A percentile compares a stretch with the other conserved stretches of the same genome.
These are phyloP conservation scores for Montipora efflorescens DNA, from an alignment of 64 coral and sea anemone genomes.

Conservation along the genomic window DNA sequence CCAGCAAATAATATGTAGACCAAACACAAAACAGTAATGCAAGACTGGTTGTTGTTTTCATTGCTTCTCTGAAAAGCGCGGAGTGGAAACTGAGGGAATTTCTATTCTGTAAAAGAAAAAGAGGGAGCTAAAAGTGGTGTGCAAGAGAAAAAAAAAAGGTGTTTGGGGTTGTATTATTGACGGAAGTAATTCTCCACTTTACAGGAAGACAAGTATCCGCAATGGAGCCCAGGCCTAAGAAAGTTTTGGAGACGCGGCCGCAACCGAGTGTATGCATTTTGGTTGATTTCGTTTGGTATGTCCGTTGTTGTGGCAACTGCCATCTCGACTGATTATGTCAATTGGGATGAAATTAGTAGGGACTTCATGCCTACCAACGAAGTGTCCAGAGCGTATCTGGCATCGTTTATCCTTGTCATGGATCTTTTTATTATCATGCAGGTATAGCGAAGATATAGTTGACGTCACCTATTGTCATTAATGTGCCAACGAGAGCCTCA, in stretches of 20 bases:
- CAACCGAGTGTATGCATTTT: constrained; percentile 75
- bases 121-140: not conserved
- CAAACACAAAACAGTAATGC: too few relatives aligned
- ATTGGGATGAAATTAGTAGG: constrained; percentile 78
- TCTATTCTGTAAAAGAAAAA: not conserved
- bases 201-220: constrained; percentile 71
- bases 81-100: too few relatives aligned
- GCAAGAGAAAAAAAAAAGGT: not conserved
- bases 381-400: constrained; percentile 68
- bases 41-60: too few relatives aligned
- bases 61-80: too few relatives aligned
- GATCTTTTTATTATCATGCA: constrained; percentile 81
- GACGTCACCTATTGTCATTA: too few relatives aligned
- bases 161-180: not conserved
- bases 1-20: too few relatives aligned
- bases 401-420: constrained; percentile 81
- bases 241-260: constrained; percentile 66
- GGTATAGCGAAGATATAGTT: not conserved
- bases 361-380: constrained; percentile 84
- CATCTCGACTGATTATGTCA: constrained; percentile 66
- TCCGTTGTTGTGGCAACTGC: constrained; percentile 68
- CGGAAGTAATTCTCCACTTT: not conserved
- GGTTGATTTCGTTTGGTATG: constrained; percentile 62
- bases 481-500: too few relatives aligned
- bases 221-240: constrained; percentile 67